Percentiles rank a stretch among this genome's conserved stretches.
Conservation (phyloP, 64 coral and sea anemone genomes). For the Pocillopora verrucosa region DNA sequence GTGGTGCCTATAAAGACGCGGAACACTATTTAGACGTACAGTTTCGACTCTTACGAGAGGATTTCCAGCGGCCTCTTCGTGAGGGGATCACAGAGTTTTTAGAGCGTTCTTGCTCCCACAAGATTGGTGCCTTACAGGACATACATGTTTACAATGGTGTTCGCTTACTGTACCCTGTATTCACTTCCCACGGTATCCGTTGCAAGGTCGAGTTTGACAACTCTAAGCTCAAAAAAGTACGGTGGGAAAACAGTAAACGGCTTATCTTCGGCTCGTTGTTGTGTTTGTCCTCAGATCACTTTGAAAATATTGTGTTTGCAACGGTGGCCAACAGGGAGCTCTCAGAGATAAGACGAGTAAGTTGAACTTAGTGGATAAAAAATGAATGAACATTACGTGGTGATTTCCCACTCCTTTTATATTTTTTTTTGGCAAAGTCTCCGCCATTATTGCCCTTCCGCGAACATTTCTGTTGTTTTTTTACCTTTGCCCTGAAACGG, state of each 20-base stretch:
- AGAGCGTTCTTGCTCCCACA: neutral
- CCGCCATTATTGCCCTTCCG: too few species aligned
- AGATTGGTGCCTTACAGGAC: neutral
- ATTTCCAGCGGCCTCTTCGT: conserved; percentile 60
- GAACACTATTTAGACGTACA: conserved; percentile 74
- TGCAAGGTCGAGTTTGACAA: conserved; percentile 58
- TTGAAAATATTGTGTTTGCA: conserved; percentile 56
- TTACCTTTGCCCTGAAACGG: too few species aligned
- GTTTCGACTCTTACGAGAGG: conserved; percentile 75
- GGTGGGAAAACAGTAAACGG: conserved; percentile 74
- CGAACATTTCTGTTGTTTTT: too few species aligned
- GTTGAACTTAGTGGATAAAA: neutral
- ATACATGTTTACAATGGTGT: conserved; percentile 60
- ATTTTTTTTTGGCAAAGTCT: neutral
- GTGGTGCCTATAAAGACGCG: conserved; percentile 35
- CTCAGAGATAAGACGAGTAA: conserved; percentile 14
- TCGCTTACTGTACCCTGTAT: conserved; percentile 32
- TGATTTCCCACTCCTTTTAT: too few species aligned
- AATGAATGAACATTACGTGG: too few species aligned
- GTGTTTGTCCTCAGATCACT: conserved; percentile 66
- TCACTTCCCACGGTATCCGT: conserved; percentile 18
- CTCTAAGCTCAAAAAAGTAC: conserved; percentile 26
- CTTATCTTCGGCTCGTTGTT: conserved; percentile 74
- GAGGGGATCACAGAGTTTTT: conserved; percentile 56
- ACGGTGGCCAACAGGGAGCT: conserved; percentile 59